Conservation (phyloP, 2,113 vertebrate genomes). For the Camelus bactrianus region DNA sequence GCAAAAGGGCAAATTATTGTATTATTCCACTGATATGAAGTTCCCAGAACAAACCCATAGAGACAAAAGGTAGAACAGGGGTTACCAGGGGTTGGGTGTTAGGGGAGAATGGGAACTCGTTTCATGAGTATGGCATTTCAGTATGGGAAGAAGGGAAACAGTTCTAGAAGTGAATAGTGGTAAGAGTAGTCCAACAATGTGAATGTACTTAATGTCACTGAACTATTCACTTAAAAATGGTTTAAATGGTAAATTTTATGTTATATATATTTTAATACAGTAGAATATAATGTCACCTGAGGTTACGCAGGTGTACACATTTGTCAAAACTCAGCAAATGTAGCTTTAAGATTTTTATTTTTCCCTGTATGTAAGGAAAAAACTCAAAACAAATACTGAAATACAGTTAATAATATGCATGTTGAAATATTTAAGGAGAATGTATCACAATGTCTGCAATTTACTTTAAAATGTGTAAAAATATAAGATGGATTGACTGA, state of each 20-base stretch:
- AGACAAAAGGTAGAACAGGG: background rate
- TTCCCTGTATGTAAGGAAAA: background rate
- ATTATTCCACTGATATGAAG: background rate
- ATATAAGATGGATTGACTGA: background rate
- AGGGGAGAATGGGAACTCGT: background rate
- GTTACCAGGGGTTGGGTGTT: background rate
- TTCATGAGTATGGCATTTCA: background rate
- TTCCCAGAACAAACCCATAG: background rate
- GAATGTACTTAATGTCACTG: background rate
- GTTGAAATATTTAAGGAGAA: background rate
- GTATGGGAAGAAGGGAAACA: background rate
- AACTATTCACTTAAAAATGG: background rate
- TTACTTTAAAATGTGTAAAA: constrained; percentile 1
- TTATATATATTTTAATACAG: background rate
- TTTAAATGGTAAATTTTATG: no score
- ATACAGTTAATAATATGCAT: background rate
- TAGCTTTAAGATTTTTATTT: constrained; percentile 17
- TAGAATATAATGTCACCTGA: constrained; percentile 2
- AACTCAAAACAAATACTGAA: constrained; percentile 23
- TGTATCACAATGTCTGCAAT: background rate
- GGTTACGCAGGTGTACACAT: background rate
- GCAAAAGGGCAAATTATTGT: background rate
- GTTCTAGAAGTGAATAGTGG: background rate
- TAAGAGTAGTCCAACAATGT: background rate
- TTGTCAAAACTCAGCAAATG: constrained; percentile 6